Conservation (phyloP, 2,888 invertebrate species). For the Apoda limacodes region DNA sequence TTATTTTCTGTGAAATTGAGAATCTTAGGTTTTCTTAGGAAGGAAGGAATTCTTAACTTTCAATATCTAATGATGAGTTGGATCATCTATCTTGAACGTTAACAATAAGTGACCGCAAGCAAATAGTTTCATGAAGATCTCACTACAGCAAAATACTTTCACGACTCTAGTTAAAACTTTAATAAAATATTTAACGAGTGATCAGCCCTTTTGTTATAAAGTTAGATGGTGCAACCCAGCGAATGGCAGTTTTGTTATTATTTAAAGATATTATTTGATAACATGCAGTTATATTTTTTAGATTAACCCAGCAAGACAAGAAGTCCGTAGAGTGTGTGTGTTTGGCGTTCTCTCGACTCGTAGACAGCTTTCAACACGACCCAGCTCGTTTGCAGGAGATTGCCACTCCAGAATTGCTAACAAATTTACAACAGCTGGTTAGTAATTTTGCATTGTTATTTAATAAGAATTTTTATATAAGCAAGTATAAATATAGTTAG, state of each 20-base stretch:
- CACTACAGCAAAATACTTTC: no score
- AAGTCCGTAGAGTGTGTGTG: slow-evolving; percentile 98
- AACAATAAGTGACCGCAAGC: no score
- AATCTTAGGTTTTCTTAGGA: no score
- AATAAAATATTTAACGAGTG: background rate
- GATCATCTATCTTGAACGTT: no score
- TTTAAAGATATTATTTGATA: background rate
- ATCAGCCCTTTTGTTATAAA: background rate
- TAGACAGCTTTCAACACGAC: slow-evolving; percentile 96
- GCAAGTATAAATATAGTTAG: no score
- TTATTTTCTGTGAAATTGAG: no score
- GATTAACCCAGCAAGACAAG: slow-evolving; percentile 91
- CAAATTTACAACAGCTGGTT: slow-evolving; percentile 93
- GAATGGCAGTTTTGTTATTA: slow-evolving; percentile 7
- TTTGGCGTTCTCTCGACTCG: slow-evolving; percentile 94
- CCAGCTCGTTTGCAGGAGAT: slow-evolving; percentile 92
- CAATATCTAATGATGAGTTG: no score
- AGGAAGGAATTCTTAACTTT: no score
- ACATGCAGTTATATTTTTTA: slow-evolving; percentile 24
- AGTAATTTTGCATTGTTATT: slow-evolving; percentile 26
- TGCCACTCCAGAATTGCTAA: slow-evolving; percentile 89
- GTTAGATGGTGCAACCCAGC: slow-evolving; percentile 2
- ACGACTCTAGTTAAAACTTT: no score
- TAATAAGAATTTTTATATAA: slow-evolving; percentile 1
- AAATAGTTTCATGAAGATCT: no score